Evolutionary conservation across 2,113 vertebrate species (phyloP).

Genomic region (Varanus salvator): DNA sequence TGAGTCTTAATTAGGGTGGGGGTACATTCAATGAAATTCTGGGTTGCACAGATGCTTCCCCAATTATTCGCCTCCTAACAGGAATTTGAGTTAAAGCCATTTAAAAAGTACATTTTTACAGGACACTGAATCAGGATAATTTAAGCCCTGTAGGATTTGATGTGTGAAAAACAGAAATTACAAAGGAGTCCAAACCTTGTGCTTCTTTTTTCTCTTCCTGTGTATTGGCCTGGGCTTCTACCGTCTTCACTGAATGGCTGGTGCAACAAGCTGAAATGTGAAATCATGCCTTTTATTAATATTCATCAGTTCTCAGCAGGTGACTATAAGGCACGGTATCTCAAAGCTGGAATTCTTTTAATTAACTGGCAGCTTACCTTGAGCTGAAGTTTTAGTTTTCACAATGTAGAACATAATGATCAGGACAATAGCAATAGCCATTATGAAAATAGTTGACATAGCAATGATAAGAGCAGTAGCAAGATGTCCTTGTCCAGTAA

Average conservation of each 20-base stretch:
- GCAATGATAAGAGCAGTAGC: conserved; percentile 98
- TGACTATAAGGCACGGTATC: conserved; percentile 23
- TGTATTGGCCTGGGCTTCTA: conserved; percentile 87
- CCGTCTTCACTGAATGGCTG: conserved; percentile 89
- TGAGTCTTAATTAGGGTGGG: conserved; percentile 3
- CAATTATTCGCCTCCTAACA: conserved; percentile 5
- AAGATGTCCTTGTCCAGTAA: conserved; percentile 91
- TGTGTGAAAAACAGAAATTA: conserved; percentile 40
- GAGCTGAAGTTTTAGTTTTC: conserved; percentile 91
- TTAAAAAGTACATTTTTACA: neutral
- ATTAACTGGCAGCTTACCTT: conserved; percentile 79
- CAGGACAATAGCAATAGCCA: conserved; percentile 97
- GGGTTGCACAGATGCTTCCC: neutral
- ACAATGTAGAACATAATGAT: conserved; percentile 99
- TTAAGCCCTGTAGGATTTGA: neutral
- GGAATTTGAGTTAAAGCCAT: neutral
- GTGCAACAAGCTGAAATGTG: conserved; percentile 88
- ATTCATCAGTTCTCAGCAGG: conserved; percentile 3
- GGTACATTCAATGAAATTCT: conserved; percentile 18
- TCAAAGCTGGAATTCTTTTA: conserved; percentile 4
- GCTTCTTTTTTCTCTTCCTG: conserved; percentile 96
- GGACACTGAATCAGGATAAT: neutral
- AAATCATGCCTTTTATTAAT: conserved; percentile 38
- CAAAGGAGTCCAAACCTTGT: conserved; percentile 79
- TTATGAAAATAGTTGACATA: conserved; percentile 99